A percentile compares a stretch with the other conserved stretches of the same genome.
Evolutionary conservation across 2,797 vertebrate genomes (phyloP).

Genomic region (Vespertilio murinus): DNA sequence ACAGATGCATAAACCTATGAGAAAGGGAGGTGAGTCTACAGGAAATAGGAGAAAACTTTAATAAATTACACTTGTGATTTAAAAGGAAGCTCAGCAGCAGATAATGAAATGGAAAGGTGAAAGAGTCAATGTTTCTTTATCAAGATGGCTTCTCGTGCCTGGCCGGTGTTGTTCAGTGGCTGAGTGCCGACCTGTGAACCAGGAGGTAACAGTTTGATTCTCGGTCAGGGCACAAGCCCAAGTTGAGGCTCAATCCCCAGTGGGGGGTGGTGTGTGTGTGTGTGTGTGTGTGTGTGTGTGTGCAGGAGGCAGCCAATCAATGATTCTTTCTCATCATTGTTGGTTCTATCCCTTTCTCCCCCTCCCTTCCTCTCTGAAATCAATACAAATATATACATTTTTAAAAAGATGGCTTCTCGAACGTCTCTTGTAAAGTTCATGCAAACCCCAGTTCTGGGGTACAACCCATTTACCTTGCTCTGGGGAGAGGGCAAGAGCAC

Average conservation of each 20-base stretch:
- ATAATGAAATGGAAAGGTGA: neutral
- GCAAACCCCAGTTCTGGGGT: neutral
- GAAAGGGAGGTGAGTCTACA: neutral
- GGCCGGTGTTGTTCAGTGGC: too few relatives aligned
- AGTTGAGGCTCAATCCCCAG: too few relatives aligned
- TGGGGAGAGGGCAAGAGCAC: conserved; percentile 85
- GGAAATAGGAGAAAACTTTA: neutral
- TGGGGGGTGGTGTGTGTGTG: too few relatives aligned
- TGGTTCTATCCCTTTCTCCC: too few relatives aligned
- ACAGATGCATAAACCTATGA: neutral
- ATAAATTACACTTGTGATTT: neutral
- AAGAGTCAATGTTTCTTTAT: neutral
- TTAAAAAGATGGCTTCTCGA: neutral
- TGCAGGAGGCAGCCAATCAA: too few relatives aligned
- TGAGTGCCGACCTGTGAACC: too few relatives aligned
- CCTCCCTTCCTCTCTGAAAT: too few relatives aligned
- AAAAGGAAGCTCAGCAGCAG: neutral
- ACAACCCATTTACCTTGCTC: conserved; percentile 71
- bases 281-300: too few relatives aligned
- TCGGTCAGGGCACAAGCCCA: too few relatives aligned
- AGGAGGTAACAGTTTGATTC: too few relatives aligned
- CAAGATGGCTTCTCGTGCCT: neutral
- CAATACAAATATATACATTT: too few relatives aligned
- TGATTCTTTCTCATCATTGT: too few relatives aligned
- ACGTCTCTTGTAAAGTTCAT: neutral